Conservation (phyloP, 2,113 vertebrate genomes). For the Pogonocichla stellata region DNA sequence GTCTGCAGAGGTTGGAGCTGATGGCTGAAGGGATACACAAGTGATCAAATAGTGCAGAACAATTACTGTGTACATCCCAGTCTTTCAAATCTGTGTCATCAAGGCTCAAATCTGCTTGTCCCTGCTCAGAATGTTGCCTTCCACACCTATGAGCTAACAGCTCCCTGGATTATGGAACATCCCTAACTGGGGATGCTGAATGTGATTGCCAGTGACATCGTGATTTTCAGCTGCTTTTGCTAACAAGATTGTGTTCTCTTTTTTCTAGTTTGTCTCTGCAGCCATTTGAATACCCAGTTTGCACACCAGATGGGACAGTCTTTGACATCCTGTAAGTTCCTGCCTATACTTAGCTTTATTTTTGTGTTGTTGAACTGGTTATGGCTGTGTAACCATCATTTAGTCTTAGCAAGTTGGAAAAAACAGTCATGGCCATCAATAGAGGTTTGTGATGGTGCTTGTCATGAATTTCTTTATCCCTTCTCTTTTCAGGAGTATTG, state of each 20-base stretch:
- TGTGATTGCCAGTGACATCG: accelerated
- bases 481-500: conserved; percentile 83
- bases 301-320: conserved; percentile 88
- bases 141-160: not conserved
- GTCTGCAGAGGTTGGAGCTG: not conserved
- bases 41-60: not conserved
- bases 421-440: not conserved
- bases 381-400: not conserved
- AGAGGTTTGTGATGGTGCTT: not conserved
- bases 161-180: not conserved
- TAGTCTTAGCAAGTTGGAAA: not conserved
- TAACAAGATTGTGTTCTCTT: not conserved
- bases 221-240: not conserved
- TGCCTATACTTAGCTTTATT: not conserved
- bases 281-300: conserved; percentile 94
- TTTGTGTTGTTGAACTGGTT: not conserved
- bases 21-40: not conserved
- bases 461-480: not conserved
- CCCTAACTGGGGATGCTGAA: not conserved
- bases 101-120: not conserved
- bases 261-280: conserved; percentile 89
- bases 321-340: conserved; percentile 92
- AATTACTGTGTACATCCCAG: accelerated
- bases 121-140: not conserved
- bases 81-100: not conserved